Base-by-base conservation (phyloP, 1,140 invertebrate genomes). In the Monomorium pharaonis region DNA sequence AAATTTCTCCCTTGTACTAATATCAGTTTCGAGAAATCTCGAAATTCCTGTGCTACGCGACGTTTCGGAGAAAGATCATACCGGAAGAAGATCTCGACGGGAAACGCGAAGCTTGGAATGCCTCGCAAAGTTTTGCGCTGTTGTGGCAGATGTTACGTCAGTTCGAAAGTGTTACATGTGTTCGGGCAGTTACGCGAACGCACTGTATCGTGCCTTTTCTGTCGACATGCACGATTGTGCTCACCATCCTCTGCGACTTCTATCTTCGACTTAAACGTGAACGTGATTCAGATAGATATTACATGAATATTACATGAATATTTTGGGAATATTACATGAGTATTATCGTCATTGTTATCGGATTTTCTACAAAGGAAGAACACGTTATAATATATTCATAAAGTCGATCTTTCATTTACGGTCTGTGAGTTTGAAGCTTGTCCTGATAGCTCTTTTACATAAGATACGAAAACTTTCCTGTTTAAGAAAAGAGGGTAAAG, bases 131-230 rank as follows among this genome's bases (percentile, higher is more conserved):
- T 81, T 69, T 54, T 27, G 49, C 77, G n/a, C 77, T 54, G 18
- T 70, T 81, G 33, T 47, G 58, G 63, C 78, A 30, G 18, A 49
- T 72, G 65, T 81, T 42, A 81, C 21, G n/a, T 27, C 49, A 44
- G 65, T 44, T 72, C 30, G 49, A 70, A 81, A 56, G 78, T 56
- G 37, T 81, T 58, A 58, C 18, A 56, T 24, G 65, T 65, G 75
- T 77, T 37, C 27, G n/a, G 21, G 60, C n/a, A 78, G 49, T 81
- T 56, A 58, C 49, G n/a, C 18, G 16, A 51, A 70, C 62, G 49
- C n/a, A 42, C 21, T 49, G 37, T 58, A 69, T 80, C 49, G 49
- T 24, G 33, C 58, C 18, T 81, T 70, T 70, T 58, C 51, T 49
- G 44, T 69, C 47, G 63, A 30, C 14, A 30, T 44, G 2, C 18